phyloP scores from a whole-genome alignment of 2,113 vertebrate genomes.

The Poicephalus gulielmi region DNA sequence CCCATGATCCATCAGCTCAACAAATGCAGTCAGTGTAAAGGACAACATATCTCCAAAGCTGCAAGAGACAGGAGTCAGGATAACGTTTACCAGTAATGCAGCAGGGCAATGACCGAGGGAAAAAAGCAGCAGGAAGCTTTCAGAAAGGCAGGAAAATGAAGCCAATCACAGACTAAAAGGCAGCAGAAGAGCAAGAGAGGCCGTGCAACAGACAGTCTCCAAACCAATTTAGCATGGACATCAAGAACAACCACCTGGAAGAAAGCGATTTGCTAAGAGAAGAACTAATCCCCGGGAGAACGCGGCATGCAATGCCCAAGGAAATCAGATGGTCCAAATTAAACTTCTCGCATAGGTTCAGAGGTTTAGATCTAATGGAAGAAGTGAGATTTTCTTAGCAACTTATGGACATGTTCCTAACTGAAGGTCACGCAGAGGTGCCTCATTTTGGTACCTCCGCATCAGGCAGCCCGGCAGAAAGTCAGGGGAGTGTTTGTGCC shows the following conservation, averaged over 20 bases:
- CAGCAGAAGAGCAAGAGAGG: conserved; percentile 43
- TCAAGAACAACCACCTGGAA: not conserved
- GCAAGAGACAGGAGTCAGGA: conserved; percentile 71
- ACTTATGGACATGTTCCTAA: not conserved
- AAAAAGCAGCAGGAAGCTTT: conserved; percentile 33
- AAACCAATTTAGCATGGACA: not conserved
- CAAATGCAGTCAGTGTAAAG: conserved; percentile 97
- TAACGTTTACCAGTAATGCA: conserved; percentile 43
- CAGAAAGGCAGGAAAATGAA: conserved; percentile 12
- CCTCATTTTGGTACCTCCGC: not conserved
- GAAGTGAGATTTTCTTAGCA: not conserved
- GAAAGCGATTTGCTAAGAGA: not conserved
- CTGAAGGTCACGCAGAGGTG: not conserved
- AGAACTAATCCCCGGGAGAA: not conserved
- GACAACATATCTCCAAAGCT: conserved; percentile 98
- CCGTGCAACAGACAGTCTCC: not conserved
- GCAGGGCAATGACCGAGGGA: not conserved
- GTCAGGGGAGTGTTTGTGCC: not conserved
- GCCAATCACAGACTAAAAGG: conserved; percentile 15
- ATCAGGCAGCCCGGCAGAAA: not conserved
- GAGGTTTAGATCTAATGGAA: not conserved
- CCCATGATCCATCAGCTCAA: conserved; percentile 99
- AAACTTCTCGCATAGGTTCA: not conserved
- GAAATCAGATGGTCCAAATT: not conserved
- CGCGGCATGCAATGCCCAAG: not conserved